Conservation (phyloP, 1,140 invertebrate genomes). For the Orchestia grillus region DNA sequence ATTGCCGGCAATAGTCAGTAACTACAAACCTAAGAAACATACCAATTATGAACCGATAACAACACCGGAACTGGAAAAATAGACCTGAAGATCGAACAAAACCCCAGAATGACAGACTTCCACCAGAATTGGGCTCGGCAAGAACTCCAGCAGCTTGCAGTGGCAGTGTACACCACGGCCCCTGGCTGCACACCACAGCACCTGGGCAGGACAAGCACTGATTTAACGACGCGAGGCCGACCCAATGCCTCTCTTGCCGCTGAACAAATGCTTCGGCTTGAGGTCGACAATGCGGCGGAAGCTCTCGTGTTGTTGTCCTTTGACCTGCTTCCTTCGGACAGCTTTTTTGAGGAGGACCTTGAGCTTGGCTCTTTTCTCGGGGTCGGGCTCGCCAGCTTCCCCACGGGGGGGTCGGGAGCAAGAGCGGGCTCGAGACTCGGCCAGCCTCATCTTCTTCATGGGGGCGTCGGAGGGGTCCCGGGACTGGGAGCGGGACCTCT, state of each 20-base stretch:
- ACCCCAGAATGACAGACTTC: too few relatives aligned
- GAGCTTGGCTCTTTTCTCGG: conserved; percentile 42
- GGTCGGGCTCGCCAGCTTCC: conserved; percentile 25
- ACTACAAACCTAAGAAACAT: too few relatives aligned
- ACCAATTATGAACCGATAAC: too few relatives aligned
- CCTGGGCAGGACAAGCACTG: neutral
- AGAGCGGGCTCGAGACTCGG: conserved; percentile 19
- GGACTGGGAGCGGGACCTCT: neutral
- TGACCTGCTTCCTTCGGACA: conserved; percentile 16
- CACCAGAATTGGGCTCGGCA: too few relatives aligned
- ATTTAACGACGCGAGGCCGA: neutral
- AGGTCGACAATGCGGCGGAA: neutral
- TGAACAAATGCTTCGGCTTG: conserved; percentile 48
- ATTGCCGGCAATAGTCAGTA: too few relatives aligned
- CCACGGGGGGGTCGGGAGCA: conserved; percentile 10
- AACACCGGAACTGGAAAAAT: too few relatives aligned
- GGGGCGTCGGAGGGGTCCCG: conserved; percentile 12
- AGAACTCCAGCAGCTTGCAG: too few relatives aligned
- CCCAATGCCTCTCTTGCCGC: conserved; percentile 40
- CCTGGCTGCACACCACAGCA: neutral
- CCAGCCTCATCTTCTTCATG: neutral
- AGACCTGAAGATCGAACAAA: too few relatives aligned
- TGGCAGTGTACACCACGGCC: too few relatives aligned
- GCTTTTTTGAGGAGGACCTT: conserved; percentile 43
- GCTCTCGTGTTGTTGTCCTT: conserved; percentile 27